phyloP scores from a whole-genome alignment of 2,888 invertebrate genomes.

The Apantesis nais region DNA sequence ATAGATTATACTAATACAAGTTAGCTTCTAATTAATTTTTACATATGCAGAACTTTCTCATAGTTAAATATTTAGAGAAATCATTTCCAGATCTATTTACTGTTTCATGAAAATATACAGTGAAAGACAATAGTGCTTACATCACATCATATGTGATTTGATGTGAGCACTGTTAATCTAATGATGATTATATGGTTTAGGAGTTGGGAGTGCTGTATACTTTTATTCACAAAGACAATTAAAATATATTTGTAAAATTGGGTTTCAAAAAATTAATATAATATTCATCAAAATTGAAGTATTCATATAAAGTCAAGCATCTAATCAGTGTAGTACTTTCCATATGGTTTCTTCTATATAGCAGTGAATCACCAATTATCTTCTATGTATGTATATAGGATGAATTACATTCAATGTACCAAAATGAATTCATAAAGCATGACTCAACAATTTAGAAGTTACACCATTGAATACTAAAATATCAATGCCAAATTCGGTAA shows the following conservation, averaged over 20 bases:
- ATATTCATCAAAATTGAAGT: not conserved
- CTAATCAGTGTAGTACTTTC: constrained; percentile 12
- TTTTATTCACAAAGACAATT: not conserved
- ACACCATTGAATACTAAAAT: constrained; percentile 15
- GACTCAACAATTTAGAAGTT: constrained; percentile 28
- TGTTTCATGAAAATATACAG: no score
- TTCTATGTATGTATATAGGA: constrained; percentile 30
- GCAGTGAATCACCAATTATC: constrained; percentile 43
- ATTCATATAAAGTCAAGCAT: not conserved
- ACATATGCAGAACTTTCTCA: no score
- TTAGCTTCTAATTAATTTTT: no score
- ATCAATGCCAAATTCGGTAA: not conserved
- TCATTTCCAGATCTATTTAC: no score
- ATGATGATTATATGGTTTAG: not conserved
- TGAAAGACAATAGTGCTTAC: no score
- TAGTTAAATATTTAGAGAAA: no score
- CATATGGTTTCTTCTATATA: constrained; percentile 37
- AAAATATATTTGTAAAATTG: not conserved
- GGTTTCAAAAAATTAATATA: not conserved
- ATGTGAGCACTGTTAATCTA: no score
- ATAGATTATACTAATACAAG: no score
- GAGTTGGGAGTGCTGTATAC: not conserved
- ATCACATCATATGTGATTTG: no score
- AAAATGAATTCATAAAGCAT: constrained; percentile 32
- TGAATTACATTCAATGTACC: constrained; percentile 49